Evolutionary conservation across 2,888 invertebrate genomes (phyloP).

Genomic region (Callyntrura sp.): DNA sequence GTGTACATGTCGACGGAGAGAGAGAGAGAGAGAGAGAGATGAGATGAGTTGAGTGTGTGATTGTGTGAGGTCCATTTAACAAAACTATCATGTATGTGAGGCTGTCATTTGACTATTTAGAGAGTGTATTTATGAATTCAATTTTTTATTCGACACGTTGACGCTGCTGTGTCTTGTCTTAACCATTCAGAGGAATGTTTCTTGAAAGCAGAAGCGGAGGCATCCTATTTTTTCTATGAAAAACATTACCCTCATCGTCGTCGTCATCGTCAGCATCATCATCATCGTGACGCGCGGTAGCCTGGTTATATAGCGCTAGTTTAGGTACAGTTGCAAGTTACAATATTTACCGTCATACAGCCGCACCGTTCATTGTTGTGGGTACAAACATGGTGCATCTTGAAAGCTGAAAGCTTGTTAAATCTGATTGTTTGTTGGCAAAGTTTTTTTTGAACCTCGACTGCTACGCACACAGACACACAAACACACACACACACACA

Average conservation of each 20-base stretch:
- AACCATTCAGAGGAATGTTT: conserved; percentile 36
- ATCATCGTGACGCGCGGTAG: conserved; percentile 27
- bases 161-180: conserved; percentile 69
- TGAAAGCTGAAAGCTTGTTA: conserved; percentile 74
- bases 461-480: neutral
- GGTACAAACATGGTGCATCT: conserved; percentile 32
- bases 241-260: conserved; percentile 4
- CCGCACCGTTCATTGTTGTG: conserved; percentile 21
- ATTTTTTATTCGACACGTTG: conserved; percentile 75
- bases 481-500: neutral
- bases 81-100: conserved; percentile 62
- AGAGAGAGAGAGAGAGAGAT: neutral
- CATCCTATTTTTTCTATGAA: conserved; percentile 26
- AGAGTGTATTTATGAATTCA: conserved; percentile 70
- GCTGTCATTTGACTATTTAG: conserved; percentile 75
- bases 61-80: conserved; percentile 78
- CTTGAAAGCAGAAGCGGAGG: conserved; percentile 12
- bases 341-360: conserved; percentile 44
- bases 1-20: conserved; percentile 21
- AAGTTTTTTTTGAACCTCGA: conserved; percentile 36
- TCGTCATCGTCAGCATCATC: no score
- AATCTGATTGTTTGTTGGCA: conserved; percentile 71
- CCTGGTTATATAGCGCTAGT: conserved; percentile 23
- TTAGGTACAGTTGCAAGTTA: conserved; percentile 47
- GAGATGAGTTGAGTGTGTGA: conserved; percentile 51